A percentile compares a stretch with the other conserved stretches of the same genome.
Evolutionary conservation across 2,888 invertebrate species (phyloP).

Genomic region (Papilio demoleus): DNA sequence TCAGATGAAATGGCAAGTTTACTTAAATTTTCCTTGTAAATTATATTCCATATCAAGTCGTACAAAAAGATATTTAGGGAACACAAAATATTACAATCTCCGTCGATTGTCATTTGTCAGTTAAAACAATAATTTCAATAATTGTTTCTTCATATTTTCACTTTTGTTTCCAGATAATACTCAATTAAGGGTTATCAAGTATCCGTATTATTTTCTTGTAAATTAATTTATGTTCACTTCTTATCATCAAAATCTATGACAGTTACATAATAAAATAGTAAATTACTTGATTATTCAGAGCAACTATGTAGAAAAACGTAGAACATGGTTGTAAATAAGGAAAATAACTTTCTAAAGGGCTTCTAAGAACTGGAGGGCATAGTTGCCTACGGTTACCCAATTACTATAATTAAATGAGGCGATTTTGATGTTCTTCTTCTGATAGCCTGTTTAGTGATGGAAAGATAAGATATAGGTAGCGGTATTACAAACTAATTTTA

Average conservation of each 20-base stretch:
- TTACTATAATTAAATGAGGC: constrained; percentile 30
- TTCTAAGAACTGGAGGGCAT: constrained; percentile 2
- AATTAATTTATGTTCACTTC: background rate
- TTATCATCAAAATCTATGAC: background rate
- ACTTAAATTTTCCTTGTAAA: too few relatives aligned
- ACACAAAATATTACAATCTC: too few relatives aligned
- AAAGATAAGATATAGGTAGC: constrained; percentile 26
- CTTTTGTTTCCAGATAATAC: too few relatives aligned
- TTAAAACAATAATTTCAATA: background rate
- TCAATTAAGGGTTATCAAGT: constrained; percentile 16
- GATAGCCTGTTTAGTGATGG: constrained; percentile 24
- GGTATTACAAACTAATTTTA: constrained; percentile 5
- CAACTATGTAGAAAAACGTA: background rate
- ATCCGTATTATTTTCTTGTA: background rate
- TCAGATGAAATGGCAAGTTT: too few relatives aligned
- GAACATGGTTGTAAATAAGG: constrained; percentile 12
- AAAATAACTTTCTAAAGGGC: constrained; percentile 1
- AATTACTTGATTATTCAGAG: constrained; percentile 19
- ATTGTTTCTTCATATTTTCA: constrained; percentile 1
- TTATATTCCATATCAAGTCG: too few relatives aligned
- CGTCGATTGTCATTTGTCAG: background rate
- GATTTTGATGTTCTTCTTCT: constrained; percentile 19
- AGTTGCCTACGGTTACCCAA: constrained; percentile 17
- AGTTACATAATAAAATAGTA: background rate
- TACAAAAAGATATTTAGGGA: too few relatives aligned